Evolutionary conservation across 2,113 vertebrate genomes (phyloP).

Genomic region (Clarias magur): DNA sequence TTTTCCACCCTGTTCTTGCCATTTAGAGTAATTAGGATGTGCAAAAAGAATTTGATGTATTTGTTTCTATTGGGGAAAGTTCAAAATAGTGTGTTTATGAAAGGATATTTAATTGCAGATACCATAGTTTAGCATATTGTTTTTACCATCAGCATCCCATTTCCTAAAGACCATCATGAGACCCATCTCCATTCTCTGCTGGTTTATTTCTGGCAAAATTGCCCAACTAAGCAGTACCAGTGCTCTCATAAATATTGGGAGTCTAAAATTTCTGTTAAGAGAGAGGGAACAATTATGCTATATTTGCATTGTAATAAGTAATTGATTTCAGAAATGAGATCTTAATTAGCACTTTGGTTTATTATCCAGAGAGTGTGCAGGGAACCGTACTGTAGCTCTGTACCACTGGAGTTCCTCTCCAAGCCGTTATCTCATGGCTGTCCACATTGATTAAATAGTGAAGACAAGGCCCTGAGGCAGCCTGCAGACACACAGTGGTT

Average conservation of each 20-base stretch:
- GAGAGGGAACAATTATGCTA: slow-evolving; percentile 51
- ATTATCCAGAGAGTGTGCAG: neutral
- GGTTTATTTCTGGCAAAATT: neutral
- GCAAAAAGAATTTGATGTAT: neutral
- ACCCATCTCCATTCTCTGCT: neutral
- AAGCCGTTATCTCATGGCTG: slow-evolving; percentile 57
- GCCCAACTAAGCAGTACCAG: neutral
- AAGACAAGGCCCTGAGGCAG: slow-evolving; percentile 46
- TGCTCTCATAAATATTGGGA: slow-evolving; percentile 53
- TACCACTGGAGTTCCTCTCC: slow-evolving; percentile 58
- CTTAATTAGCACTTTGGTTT: slow-evolving; percentile 65
- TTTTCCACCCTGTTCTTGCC: neutral
- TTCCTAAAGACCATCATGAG: neutral
- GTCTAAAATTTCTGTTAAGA: slow-evolving; percentile 53
- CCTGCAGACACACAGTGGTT: neutral
- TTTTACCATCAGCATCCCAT: neutral
- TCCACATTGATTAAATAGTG: slow-evolving; percentile 22
- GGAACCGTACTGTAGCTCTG: slow-evolving; percentile 40
- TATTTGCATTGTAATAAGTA: slow-evolving; percentile 67
- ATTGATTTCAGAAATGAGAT: slow-evolving; percentile 61
- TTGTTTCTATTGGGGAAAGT: no score
- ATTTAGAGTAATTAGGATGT: neutral
- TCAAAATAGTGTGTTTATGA: neutral
- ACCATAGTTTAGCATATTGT: neutral
- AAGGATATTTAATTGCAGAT: neutral